Base-by-base conservation (phyloP, 2,888 invertebrate genomes). In the Leucoptera coffeella region DNA sequence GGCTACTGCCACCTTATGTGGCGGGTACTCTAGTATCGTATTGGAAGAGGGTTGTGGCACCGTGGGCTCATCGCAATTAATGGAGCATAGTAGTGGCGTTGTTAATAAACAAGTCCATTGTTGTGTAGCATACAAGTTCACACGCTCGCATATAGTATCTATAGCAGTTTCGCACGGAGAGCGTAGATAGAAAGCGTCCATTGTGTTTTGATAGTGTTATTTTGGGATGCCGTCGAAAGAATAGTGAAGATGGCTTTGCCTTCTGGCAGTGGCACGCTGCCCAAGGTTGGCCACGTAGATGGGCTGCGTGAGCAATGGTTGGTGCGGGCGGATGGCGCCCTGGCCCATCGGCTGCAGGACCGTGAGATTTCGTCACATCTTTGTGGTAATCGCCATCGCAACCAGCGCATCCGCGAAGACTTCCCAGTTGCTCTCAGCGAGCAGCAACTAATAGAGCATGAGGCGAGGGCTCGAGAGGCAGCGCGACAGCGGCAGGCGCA, bases 351-450 rank as follows among this genome's bases (percentile, higher is more conserved):
- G 3, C 43, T 72, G 22, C 71, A 72, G 35, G 71, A 72, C 40
- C 57, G 67, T 2, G 71, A 72, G 40, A 71, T 71, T 29, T 64
- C 64, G 1, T 58, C 65, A 4, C 71, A 69, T 31, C 51, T 71
- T 17, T 62, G 61, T 32, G 69, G 67, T 38, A 72, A 72, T 39
- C 46, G 67, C 34, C 59, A 44, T 35, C 52, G 71, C 7, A 72
- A 72, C 38, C 69, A 69, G 36, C 69, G 62, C 40, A 72, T 72
- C 24, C 52, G 71, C 2, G 71, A 69, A 30, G 71, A 72, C 37
- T 72, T 69, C 29, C 71, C 71, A 1, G 51, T 71, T 8, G 71
- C 71, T 3, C 40, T 69, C 7, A 60, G 40, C 32, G 69, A 67
- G 31, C 71, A 72, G 36, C 44, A 55, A 9, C 62, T 47, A 17